These are phyloP conservation scores for Eulemur rufifrons DNA, from an alignment of 2,113 vertebrate species.

Conservation along the genomic window DNA sequence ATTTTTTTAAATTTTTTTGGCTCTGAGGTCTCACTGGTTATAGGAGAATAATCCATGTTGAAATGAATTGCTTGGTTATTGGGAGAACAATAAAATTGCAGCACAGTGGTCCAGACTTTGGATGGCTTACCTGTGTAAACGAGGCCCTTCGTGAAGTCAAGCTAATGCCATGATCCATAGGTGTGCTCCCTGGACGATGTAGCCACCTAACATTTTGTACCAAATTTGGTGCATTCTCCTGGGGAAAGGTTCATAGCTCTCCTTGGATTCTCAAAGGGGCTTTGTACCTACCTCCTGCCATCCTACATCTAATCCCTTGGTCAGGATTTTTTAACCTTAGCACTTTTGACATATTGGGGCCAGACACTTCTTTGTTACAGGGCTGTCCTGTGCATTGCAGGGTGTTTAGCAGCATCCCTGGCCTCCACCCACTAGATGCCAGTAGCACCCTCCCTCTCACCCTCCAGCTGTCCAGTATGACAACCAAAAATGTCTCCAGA, in stretches of 20 bases:
- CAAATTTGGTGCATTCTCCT: not conserved
- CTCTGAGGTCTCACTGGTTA: not conserved
- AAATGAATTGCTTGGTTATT: not conserved
- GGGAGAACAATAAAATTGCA: not conserved
- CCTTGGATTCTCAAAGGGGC: not conserved
- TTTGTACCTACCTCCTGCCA: not conserved
- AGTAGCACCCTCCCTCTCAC: not conserved
- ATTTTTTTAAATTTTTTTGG: not conserved
- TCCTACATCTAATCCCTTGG: not conserved
- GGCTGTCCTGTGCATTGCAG: not conserved
- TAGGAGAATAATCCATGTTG: not conserved
- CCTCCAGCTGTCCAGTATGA: not conserved
- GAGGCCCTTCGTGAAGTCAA: not conserved
- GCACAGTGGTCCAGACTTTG: not conserved
- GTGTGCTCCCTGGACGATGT: not conserved
- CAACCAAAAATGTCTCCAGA: not conserved
- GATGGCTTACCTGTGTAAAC: not conserved
- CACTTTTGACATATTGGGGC: no score
- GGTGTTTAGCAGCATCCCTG: not conserved
- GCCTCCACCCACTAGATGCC: not conserved
- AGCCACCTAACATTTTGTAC: no score
- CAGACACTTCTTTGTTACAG: accelerated
- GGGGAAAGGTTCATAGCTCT: not conserved
- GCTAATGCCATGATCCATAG: not conserved
- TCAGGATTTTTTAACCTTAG: not conserved